A percentile compares a stretch with the other conserved stretches of the same genome.
phyloP scores from a whole-genome alignment of 2,797 vertebrate species.

The Brachyrhaphis roseni region DNA sequence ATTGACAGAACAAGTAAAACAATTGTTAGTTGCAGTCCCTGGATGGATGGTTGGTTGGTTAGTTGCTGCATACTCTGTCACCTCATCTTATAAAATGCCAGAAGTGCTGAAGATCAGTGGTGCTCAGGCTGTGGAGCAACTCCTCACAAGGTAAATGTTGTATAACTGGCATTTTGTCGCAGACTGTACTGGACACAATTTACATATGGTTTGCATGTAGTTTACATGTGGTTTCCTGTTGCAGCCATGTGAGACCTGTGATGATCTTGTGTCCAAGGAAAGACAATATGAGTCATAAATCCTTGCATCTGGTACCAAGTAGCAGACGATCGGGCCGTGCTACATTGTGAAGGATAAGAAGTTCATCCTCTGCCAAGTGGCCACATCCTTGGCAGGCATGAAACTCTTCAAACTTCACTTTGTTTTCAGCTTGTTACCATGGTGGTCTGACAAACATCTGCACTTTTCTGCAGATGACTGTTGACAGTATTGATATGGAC shows the following conservation, averaged over 20 bases:
- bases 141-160: background rate
- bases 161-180: background rate
- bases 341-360: constrained; percentile 15
- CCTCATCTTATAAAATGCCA: constrained; percentile 7
- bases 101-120: constrained; percentile 21
- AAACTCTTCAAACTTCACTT: background rate
- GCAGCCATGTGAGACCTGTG: constrained; percentile 13
- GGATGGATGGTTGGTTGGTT: no score
- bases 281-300: background rate
- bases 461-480: background rate
- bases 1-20: no score
- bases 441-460: background rate
- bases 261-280: background rate
- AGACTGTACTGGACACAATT: background rate
- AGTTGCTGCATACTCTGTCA: constrained; percentile 12
- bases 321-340: background rate
- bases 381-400: background rate
- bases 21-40: no score
- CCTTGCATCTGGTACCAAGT: constrained; percentile 14
- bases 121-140: background rate
- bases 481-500: background rate
- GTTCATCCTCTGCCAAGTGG: constrained; percentile 25
- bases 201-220: background rate
- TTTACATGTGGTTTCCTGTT: background rate
- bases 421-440: background rate